Base-by-base conservation (phyloP, 2,888 invertebrate species). In the Erpobdella octoculata region DNA sequence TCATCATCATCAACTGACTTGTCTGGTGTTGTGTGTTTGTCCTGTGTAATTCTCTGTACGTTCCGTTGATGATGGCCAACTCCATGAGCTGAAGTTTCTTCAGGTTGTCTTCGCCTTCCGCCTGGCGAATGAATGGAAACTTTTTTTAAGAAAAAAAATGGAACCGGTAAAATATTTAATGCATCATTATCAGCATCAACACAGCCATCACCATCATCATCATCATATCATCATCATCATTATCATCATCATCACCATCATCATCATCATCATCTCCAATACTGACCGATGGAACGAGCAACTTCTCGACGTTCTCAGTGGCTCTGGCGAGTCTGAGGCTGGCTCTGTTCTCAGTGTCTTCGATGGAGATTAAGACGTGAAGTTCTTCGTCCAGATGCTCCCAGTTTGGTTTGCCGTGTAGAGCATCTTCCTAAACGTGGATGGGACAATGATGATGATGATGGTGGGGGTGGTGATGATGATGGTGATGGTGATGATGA, bases 21-120 rank as follows among this genome's bases (percentile, higher is more conserved):
- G 25, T 21, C 62, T 25, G 33, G n/a, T 58, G 61, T 59, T 70
- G 35, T 58, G 41, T 28, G 58, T 35, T 28, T 37, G 53, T 8
- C 37, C 37, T 53, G 33, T 21, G 33, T 2, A 15, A 79, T 75
- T 81, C 81, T 70, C 81, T 79, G 87, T 97, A 99, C 71, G 98
- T 98, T 83, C 98, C 98, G 84, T 99, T 99, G 84, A 99, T 96
- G 81, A 98, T 98, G 81, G 98, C 98, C 84, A 98, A 87, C 86
- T 98, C 98, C 97, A 99, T 98, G 80, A 99, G 88, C 86, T 99
- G 98, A 83, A 96, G 89, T 86, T 98, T 96, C 88, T 98, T 98
- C 82, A 99, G 87, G 85, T 98, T 97, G 86, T 99, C 98, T 87
- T 98, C 98, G 76, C 98, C 98, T 85, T 98, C 98, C 75, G 96